Evolutionary conservation across 2,113 vertebrate genomes (phyloP).

Genomic region (Elgaria multicarinata): DNA sequence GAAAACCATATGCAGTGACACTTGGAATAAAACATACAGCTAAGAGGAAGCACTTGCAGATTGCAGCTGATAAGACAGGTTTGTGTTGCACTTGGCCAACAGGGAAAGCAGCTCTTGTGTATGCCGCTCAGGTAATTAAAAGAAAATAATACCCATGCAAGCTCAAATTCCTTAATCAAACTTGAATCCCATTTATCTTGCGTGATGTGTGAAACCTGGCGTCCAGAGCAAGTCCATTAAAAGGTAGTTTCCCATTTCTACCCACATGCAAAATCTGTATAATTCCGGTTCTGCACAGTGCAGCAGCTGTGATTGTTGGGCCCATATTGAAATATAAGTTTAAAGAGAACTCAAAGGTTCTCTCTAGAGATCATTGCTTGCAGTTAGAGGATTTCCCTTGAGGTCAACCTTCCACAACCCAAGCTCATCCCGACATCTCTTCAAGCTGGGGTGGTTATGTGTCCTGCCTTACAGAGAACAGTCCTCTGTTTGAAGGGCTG

Average conservation of each 20-base stretch:
- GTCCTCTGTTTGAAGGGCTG: too few species aligned
- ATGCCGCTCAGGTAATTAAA: slow-evolving; percentile 41
- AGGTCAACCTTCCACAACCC: not conserved
- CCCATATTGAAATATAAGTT: not conserved
- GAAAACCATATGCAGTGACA: slow-evolving; percentile 31
- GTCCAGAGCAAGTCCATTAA: slow-evolving; percentile 18
- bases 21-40: slow-evolving; percentile 24
- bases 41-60: slow-evolving; percentile 22
- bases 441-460: too few species aligned
- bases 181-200: slow-evolving; percentile 28
- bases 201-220: not conserved
- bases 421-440: not conserved
- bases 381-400: not conserved
- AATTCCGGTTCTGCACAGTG: not conserved
- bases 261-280: not conserved
- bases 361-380: not conserved
- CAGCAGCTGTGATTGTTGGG: not conserved
- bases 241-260: not conserved
- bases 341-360: not conserved
- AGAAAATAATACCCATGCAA: slow-evolving; percentile 28
- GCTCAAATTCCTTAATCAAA: not conserved
- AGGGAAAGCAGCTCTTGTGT: not conserved
- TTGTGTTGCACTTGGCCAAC: slow-evolving; percentile 25
- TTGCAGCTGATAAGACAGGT: slow-evolving; percentile 43
- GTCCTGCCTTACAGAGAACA: too few species aligned